Evolutionary conservation across 2,888 invertebrate genomes (phyloP).

Genomic region (Ceramica pisi): DNA sequence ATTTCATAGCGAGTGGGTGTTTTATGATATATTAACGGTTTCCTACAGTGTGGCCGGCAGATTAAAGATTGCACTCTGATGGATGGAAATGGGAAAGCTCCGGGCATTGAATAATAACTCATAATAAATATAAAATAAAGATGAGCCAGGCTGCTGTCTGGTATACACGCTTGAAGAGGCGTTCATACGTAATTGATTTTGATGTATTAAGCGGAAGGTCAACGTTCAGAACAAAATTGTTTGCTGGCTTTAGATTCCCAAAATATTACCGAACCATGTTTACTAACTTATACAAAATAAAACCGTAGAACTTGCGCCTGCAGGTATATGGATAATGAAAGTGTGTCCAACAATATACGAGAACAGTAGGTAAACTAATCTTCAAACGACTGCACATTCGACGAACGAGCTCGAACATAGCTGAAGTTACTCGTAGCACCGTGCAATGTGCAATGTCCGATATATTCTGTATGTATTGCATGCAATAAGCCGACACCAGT

Average conservation of each 20-base stretch:
- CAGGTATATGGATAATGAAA: constrained; percentile 23
- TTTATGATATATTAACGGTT: constrained; percentile 70
- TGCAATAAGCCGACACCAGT: constrained; percentile 3
- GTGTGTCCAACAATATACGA: constrained; percentile 8
- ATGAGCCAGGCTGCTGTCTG: constrained; percentile 41
- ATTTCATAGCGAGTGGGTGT: constrained; percentile 72
- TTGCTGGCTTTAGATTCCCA: neutral
- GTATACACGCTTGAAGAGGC: constrained; percentile 33
- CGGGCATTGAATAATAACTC: constrained; percentile 71
- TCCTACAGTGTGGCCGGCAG: constrained; percentile 64
- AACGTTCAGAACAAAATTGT: neutral
- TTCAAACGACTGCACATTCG: constrained; percentile 28
- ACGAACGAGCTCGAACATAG: constrained; percentile 14
- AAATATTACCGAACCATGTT: too few relatives aligned
- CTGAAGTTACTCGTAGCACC: neutral
- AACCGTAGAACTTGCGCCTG: neutral
- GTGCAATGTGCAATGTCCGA: neutral
- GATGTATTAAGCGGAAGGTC: constrained; percentile 10
- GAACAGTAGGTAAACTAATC: constrained; percentile 40
- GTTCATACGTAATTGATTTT: constrained; percentile 44
- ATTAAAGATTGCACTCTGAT: constrained; percentile 79
- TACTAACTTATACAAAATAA: neutral
- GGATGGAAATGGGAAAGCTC: constrained; percentile 74
- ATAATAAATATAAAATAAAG: constrained; percentile 68
- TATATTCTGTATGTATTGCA: constrained; percentile 18